A percentile compares a stretch with the other conserved stretches of the same genome.
These are phyloP conservation scores for Perca fluviatilis DNA, from an alignment of 2,113 vertebrate genomes.

Conservation along the genomic window DNA sequence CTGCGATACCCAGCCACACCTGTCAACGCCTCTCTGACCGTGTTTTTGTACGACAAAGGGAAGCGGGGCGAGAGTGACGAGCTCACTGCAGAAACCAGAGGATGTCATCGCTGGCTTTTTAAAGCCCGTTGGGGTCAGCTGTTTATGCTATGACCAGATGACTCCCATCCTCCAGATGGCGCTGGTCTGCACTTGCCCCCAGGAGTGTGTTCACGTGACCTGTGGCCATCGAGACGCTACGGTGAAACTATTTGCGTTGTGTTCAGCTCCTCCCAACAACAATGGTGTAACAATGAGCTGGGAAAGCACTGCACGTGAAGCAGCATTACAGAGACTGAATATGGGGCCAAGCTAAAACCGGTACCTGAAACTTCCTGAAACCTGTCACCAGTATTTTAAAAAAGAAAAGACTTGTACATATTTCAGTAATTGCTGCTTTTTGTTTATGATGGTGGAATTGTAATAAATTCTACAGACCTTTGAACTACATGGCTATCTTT, in stretches of 20 bases:
- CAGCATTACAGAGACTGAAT: constrained; percentile 57
- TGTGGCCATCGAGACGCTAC: background rate
- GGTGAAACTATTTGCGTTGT: background rate
- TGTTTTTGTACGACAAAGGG: constrained; percentile 52
- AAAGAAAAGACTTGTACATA: constrained; percentile 83
- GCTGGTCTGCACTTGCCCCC: background rate
- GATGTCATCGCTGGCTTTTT: constrained; percentile 37
- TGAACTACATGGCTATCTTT: constrained; percentile 32
- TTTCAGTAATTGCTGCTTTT: constrained; percentile 85
- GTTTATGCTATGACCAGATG: background rate
- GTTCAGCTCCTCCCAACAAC: constrained; percentile 17
- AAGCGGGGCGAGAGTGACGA: background rate
- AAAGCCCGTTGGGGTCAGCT: constrained; percentile 21
- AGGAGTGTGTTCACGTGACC: constrained; percentile 11
- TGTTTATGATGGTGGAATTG: constrained; percentile 86
- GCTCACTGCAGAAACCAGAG: constrained; percentile 23
- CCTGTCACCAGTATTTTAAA: constrained; percentile 77
- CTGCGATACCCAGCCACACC: constrained; percentile 13
- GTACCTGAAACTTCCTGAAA: constrained; percentile 43
- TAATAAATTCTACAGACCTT: constrained; percentile 87
- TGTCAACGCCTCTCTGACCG: constrained; percentile 21
- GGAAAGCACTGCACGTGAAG: constrained; percentile 50
- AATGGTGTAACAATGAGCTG: background rate
- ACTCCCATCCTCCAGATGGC: constrained; percentile 56
- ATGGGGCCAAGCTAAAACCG: constrained; percentile 48